Evolutionary conservation across 1,140 invertebrate genomes (phyloP).

Genomic region (Pentalonia nigronervosa): DNA sequence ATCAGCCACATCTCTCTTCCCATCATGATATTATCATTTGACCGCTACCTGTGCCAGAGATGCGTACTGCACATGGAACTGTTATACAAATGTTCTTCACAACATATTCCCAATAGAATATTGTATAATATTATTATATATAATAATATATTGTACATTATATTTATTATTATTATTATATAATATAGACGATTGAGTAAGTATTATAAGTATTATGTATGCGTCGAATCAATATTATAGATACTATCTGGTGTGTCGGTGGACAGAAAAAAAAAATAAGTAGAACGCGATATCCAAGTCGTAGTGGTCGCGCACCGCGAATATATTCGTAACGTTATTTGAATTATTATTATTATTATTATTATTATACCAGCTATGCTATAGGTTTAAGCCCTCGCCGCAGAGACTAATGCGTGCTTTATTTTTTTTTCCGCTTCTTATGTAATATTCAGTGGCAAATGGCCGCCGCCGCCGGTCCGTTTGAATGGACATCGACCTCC

Average conservation of each 20-base stretch:
- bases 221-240: neutral
- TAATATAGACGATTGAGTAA: neutral
- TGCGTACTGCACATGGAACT: too few species aligned
- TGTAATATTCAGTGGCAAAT: slow-evolving; percentile 54
- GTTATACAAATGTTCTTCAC: neutral
- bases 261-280: neutral
- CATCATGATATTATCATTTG: too few species aligned
- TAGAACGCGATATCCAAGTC: neutral
- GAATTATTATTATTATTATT: neutral
- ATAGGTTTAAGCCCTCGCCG: neutral
- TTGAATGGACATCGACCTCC: slow-evolving; percentile 56
- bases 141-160: too few species aligned
- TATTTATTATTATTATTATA: too few species aligned
- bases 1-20: too few species aligned
- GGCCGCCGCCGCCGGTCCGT: slow-evolving; percentile 34
- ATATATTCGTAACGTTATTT: neutral
- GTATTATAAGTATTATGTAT: neutral
- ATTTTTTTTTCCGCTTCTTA: slow-evolving; percentile 27
- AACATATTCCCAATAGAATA: neutral
- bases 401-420: neutral
- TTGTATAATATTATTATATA: neutral
- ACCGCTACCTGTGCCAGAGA: too few species aligned
- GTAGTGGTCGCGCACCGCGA: too few species aligned
- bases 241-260: neutral
- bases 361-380: neutral